Evolutionary conservation across 1,140 invertebrate genomes (phyloP).

Genomic region (Drosophila carrolli): DNA sequence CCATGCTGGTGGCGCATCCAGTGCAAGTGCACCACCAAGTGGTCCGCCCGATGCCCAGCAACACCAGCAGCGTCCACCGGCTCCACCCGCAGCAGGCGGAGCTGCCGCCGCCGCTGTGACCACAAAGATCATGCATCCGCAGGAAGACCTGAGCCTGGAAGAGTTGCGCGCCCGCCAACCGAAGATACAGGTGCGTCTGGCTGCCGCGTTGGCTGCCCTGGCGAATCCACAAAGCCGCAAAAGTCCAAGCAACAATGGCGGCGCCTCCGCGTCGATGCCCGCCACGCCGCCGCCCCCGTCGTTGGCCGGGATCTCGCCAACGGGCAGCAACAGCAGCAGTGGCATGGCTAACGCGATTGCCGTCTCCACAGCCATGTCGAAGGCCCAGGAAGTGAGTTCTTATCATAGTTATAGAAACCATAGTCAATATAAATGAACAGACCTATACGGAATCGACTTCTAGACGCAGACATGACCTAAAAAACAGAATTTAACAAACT

Average conservation of each 20-base stretch:
- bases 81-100: conserved; percentile 22
- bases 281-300: conserved; percentile 66
- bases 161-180: conserved; percentile 91
- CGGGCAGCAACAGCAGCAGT: conserved; percentile 64
- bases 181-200: conserved; percentile 87
- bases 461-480: conserved; percentile 39
- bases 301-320: conserved; percentile 69
- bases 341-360: conserved; percentile 67
- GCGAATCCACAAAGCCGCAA: conserved; percentile 73
- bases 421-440: conserved; percentile 83
- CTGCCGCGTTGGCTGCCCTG: conserved; percentile 71
- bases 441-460: conserved; percentile 20
- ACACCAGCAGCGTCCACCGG: conserved; percentile 60
- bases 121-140: conserved; percentile 96
- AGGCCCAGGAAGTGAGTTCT: conserved; percentile 85
- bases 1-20: conserved; percentile 70
- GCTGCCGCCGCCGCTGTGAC: conserved; percentile 86
- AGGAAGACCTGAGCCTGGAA: conserved; percentile 96
- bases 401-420: conserved; percentile 84
- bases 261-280: conserved; percentile 56
- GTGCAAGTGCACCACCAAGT: conserved; percentile 69
- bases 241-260: conserved; percentile 51
- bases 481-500: conserved; percentile 31
- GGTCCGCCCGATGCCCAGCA: conserved; percentile 70
- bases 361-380: conserved; percentile 81